Evolutionary conservation across 2,797 vertebrate genomes (phyloP), one percentile per base, ranked within the genome.

Genomic region (Pempheris klunzingeri): DNA sequence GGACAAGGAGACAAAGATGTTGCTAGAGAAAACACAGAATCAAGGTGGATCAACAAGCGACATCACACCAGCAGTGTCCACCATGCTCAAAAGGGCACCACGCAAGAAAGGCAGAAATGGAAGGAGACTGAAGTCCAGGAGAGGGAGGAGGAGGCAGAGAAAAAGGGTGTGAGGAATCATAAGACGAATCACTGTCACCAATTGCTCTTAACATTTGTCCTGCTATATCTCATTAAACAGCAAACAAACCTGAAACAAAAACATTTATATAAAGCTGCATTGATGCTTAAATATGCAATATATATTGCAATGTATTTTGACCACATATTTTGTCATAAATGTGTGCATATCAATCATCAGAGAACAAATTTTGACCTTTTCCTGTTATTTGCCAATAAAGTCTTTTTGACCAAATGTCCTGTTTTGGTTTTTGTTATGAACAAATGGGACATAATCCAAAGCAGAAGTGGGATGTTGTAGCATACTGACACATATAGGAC

Each of bases 321-420:
- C 9, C 10, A 32, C 7, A 0, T 14, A 17, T 69, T 2, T 77
- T 69, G 13, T 71, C 10, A 7, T 71, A 44, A 52, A 28, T 38
- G 7, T 74, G 5, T 54, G n/a, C 34, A 12, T 57, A 9, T 62
- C 20, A 15, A 10, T 50, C 34, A 47, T 7, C 50, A 36, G 18
- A 63, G 5, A 13, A 41, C 36, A n/a, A 8, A 26, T 34, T 38
- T 47, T 22, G 0, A 66, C 0, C n/a, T 71, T 55, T 71, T 18
- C 4, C 5, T 18, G 13, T 32, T 4, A 55, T 1, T 18, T 68
- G 0, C 5, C 32, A 83, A 79, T 81, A 81, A 87, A 77, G 5
- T 55, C 0, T 52, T 46, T 67, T 30, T 6, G 2, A 38, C 8
- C 30, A 57, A 15, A 68, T 22, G 7, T 22, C 60, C 9, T 70